These are phyloP conservation scores for Pelobates cultripes DNA, from an alignment of 2,797 vertebrate species.

Conservation along the genomic window DNA sequence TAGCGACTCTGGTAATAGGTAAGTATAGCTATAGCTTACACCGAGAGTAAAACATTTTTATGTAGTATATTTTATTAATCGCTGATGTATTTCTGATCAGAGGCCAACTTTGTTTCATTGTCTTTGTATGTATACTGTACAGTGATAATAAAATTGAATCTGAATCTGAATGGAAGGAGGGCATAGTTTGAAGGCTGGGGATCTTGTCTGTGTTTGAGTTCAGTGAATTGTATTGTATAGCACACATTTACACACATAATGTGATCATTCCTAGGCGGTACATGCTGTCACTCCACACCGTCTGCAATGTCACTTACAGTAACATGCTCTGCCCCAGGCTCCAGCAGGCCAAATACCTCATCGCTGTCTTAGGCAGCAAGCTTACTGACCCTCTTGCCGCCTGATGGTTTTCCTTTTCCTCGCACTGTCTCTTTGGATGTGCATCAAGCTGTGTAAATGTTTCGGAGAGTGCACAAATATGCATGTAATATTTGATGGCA, in stretches of 20 bases:
- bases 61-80: too few species aligned
- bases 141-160: too few species aligned
- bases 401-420: neutral
- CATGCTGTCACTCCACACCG: conserved; percentile 29
- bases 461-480: neutral
- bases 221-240: neutral
- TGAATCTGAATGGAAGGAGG: too few species aligned
- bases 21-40: too few species aligned
- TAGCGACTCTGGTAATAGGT: too few species aligned
- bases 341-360: conserved; percentile 5
- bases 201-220: neutral
- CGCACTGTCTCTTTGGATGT: neutral
- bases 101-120: too few species aligned
- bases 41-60: too few species aligned
- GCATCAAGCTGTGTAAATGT: neutral
- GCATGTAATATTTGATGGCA: neutral
- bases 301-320: conserved; percentile 33
- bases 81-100: too few species aligned
- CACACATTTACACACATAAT: conserved; percentile 23
- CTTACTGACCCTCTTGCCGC: neutral
- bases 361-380: neutral
- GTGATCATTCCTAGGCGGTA: conserved; percentile 24
- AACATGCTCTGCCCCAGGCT: conserved; percentile 31
- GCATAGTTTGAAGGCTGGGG: too few species aligned
- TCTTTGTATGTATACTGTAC: too few species aligned